phyloP scores from a whole-genome alignment of 1,140 invertebrate genomes.

The Drosophila albomicans region DNA sequence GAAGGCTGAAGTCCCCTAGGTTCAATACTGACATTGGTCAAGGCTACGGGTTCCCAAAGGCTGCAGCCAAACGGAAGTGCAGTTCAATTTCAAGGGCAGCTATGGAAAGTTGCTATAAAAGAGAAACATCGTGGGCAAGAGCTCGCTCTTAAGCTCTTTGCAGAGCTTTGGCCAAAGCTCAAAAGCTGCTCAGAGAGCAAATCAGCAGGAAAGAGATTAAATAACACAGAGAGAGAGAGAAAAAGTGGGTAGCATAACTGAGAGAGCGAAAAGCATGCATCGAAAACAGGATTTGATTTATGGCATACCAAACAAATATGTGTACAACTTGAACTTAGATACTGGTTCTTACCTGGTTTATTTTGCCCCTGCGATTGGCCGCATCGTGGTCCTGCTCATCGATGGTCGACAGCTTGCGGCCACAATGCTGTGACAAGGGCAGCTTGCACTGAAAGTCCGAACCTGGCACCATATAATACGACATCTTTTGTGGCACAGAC shows the following conservation, averaged over 20 bases:
- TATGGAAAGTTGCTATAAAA: constrained; percentile 29
- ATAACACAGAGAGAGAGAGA: not conserved
- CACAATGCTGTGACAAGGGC: constrained; percentile 38
- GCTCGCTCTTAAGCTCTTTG: not conserved
- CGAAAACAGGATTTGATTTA: not conserved
- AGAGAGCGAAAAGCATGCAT: not conserved
- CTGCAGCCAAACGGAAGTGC: constrained; percentile 1
- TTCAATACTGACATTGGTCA: constrained; percentile 1
- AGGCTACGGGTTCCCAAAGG: constrained; percentile 1
- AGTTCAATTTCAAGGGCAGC: constrained; percentile 24
- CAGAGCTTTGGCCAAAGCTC: constrained; percentile 15
- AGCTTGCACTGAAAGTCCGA: constrained; percentile 68
- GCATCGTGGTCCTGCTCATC: constrained; percentile 69
- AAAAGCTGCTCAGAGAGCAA: not conserved
- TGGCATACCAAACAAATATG: not conserved
- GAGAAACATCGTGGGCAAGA: not conserved
- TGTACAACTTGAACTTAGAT: not conserved
- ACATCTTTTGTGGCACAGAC: constrained; percentile 65
- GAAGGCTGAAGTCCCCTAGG: not conserved
- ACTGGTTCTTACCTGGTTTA: constrained; percentile 62
- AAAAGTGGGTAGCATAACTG: not conserved
- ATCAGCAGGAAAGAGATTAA: constrained; percentile 1
- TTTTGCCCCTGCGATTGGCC: constrained; percentile 64
- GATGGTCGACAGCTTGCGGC: constrained; percentile 66
- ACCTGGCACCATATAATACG: constrained; percentile 73